Base-by-base conservation (phyloP, 2,888 invertebrate genomes). In the Sicus ferrugineus region DNA sequence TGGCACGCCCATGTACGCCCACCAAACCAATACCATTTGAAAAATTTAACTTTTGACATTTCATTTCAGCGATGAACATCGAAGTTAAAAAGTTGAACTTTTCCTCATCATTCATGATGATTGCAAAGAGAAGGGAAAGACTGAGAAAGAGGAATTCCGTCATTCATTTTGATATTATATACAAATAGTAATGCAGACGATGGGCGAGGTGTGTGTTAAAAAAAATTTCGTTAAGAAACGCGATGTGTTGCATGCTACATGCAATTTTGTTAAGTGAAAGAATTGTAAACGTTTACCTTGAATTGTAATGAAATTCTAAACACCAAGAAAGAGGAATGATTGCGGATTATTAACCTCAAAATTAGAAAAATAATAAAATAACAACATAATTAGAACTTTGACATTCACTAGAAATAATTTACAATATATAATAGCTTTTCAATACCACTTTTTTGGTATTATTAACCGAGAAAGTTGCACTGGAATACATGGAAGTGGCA, bases 221-320 rank as follows among this genome's bases (percentile, higher is more conserved):
- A 23, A 19, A 63, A 23, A 64, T 31, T 64, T 42, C 46, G 46
- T 30, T 26, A 34, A 34, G 14, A n/a, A 26, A 50, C 62, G 30
- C 46, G 52, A 63, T 28, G 14, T 65, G 69, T 69, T 63, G 65
- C 69, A 70, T 72, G 72, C 46, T 61, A 64, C 64, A 62, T 58
- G 65, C 52, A 52, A 50, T 52, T 64, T 64, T 64, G 19, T 19
- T 64, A 64, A 64, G 64, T 50, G 31, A 23, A 64, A 23, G 52
- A 52, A 64, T 21, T 23, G 34, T 52, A 30, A 52, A 21, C 28
- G 19, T 31, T 64, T 50, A 64, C 64, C 64, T 64, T 64, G 64
- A 64, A 50, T 34, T 50, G 50, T n/a, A 64, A 64, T 52, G 23
- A 52, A 52, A 34, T 31, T 64, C 2, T 21, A 34, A 64, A 16